Conservation (phyloP, 2,113 vertebrate species). For the Cyprinodon tularosa region DNA sequence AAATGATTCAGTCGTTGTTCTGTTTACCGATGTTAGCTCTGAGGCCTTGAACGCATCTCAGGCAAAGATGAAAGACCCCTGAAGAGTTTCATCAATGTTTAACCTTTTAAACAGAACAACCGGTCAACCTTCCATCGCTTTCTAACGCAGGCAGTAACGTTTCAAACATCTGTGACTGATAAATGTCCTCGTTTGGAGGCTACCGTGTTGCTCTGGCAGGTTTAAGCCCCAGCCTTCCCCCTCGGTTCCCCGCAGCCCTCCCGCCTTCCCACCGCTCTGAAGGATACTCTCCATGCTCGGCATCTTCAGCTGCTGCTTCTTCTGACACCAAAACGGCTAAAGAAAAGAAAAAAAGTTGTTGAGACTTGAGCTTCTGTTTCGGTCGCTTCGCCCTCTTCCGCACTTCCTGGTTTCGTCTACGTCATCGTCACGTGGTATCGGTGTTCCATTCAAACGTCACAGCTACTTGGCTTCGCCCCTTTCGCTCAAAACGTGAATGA, state of each 20-base stretch:
- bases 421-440: conserved; percentile 71
- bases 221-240: neutral
- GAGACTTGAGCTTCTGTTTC: conserved; percentile 47
- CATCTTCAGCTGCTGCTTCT: conserved; percentile 47
- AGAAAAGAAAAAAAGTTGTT: conserved; percentile 9
- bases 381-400: conserved; percentile 37
- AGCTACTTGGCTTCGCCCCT: conserved; percentile 1
- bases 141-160: accelerated
- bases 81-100: accelerated
- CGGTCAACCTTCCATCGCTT: neutral
- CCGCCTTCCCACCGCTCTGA: conserved; percentile 5
- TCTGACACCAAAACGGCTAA: neutral
- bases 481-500: conserved; percentile 38
- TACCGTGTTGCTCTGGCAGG: conserved; percentile 3
- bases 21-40: conserved; percentile 26
- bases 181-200: neutral
- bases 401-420: conserved; percentile 76
- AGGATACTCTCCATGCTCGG: conserved; percentile 86
- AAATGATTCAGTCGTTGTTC: neutral
- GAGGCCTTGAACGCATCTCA: conserved; percentile 25
- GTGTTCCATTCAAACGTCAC: conserved; percentile 64
- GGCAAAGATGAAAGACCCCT: neutral
- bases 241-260: conserved; percentile 10
- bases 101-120: accelerated
- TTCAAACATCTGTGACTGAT: neutral